Evolutionary conservation across 2,888 invertebrate genomes (phyloP), one percentile per base, ranked within the genome.

Genomic region (Torymus aiolomorphi): DNA sequence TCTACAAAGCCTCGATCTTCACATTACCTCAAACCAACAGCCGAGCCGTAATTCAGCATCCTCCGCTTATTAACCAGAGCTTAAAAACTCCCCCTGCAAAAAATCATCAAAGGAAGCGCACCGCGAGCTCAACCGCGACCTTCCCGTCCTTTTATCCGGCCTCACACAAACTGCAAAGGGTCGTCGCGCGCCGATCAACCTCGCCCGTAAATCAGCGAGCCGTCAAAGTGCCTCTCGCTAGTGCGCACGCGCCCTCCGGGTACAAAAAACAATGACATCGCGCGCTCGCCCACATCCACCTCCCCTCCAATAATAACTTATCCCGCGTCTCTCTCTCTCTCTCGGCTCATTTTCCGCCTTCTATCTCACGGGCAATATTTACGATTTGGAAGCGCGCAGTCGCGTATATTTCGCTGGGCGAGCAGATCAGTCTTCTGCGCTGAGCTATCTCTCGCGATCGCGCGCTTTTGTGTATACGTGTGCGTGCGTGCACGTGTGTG

Each of bases 151-250:
- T 42, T 42, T 42, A 8, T 42, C 42, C 42, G 8, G 42, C 42
- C 42, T 42, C 42, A 42, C 8, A 8, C 42, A 42, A 42, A 10
- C 42, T 20, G 8, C 42, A 42, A 42, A 42, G 42, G 42, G 42
- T 42, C 42, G 42, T 42, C 42, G 42, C 8, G 20, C 42, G 42
- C 18, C n/a, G 78, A 76, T 71, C 76, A 51, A 61, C 56, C 67
- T 70, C 66, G 59, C 12, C 79, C 84, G 84, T 88, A 88, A 88
- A 88, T 88, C 88, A 88, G 85, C 84, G 84, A 84, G 84, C 86
- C 86, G 86, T 86, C 72, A 63, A 59, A 74, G 76, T 18, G 51
- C 52, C 2, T 56, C 12, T 49, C 31, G 12, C 24, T 61, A 67
- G 51, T 4, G 18, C 56, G 8, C 42, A 8, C 8, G 42, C 42